Base-by-base conservation (phyloP, 1,140 invertebrate species). In the Lerema accius region DNA sequence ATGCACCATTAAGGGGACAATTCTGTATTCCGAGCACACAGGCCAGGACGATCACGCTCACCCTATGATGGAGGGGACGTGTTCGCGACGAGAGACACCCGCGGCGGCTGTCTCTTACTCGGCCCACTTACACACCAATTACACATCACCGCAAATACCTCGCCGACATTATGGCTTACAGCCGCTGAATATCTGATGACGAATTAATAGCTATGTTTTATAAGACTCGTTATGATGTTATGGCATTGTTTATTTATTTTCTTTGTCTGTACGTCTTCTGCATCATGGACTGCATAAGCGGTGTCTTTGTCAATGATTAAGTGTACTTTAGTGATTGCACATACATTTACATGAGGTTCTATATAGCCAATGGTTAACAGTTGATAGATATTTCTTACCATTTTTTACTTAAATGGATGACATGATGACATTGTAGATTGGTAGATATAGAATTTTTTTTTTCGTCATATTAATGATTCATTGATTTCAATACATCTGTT, bases 1-100 rank as follows among this genome's bases (percentile, higher is more conserved):
- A n/a, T n/a, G n/a, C n/a, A n/a, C n/a, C n/a, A 49, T 71, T 63
- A 63, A 67, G 67, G 66, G 1, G 13, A 62, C 56, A 67, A 67
- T 73, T 76, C 62, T 42, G 65, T 76, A 79, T 79, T 76, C 76
- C 66, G 62, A 43, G 68, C 73, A 67, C 73, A 76, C 67, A 16
- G 23, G 45, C 14, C 35, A 37, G 45, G 40, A 67, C 69, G 67
- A 45, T 56, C 60, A 61, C 56, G 62, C 62, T 61, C 53, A 43
- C 50, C 35, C 62, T 32, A 15, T 66, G 64, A 51, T 63, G 67
- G 64, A 37, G 48, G 32, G 67, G 67, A 80, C 73, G 75, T 76
- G 73, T 64, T 63, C 48, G 62, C 70, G 59, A 73, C 69, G n/a
- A n/a, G n/a, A n/a, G n/a, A n/a, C n/a, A 70, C 70, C 65, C 63